Evolutionary conservation across 1,140 invertebrate species (phyloP).

Genomic region (Drosophila erecta): DNA sequence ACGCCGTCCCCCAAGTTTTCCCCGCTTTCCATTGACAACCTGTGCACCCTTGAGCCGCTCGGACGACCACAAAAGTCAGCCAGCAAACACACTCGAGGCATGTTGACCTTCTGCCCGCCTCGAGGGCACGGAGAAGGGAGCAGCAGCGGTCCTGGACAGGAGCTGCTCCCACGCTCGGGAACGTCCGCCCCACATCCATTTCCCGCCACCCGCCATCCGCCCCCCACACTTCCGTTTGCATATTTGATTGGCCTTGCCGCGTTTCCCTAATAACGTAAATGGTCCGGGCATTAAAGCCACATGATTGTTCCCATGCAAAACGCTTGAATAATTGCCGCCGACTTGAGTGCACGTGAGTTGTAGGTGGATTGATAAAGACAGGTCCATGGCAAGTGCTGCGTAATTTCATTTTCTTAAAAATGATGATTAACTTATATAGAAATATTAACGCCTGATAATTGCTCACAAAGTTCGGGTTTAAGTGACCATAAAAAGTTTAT

Average conservation of each 20-base stretch:
- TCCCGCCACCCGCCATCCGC: not conserved
- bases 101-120: conserved; percentile 62
- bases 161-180: conserved; percentile 19
- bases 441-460: no score
- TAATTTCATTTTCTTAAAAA: not conserved
- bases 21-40: conserved; percentile 14
- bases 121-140: conserved; percentile 27
- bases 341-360: not conserved
- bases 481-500: no score
- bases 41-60: conserved; percentile 32
- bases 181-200: not conserved
- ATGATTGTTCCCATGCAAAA: conserved; percentile 9
- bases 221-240: conserved; percentile 19
- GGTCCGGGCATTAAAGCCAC: conserved; percentile 8
- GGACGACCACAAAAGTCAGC: conserved; percentile 30
- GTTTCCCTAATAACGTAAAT: conserved; percentile 23
- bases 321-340: not conserved
- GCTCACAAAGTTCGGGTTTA: no score
- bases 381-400: not conserved
- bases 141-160: conserved; percentile 22
- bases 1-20: not conserved
- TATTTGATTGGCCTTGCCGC: conserved; percentile 33
- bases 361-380: not conserved
- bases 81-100: conserved; percentile 18
- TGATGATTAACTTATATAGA: no score